Evolutionary conservation across 2,797 vertebrate genomes (phyloP).

Genomic region (Bradypus variegatus): DNA sequence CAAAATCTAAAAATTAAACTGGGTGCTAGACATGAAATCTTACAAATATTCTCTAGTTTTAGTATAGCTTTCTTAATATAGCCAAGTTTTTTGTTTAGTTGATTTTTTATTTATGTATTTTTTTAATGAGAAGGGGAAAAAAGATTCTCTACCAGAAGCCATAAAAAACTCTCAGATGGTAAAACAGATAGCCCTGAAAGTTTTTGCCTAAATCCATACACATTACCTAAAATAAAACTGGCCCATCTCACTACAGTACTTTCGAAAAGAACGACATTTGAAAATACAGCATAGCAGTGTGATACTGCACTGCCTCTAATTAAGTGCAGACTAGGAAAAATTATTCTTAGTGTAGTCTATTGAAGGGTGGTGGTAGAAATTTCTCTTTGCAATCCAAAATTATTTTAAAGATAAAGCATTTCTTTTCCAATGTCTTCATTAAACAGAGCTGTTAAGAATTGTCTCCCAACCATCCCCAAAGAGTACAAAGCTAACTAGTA

Average conservation of each 20-base stretch:
- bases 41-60: conserved; percentile 47
- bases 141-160: conserved; percentile 39
- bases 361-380: conserved; percentile 38
- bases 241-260: conserved; percentile 18
- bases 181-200: conserved; percentile 57
- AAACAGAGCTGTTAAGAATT: conserved; percentile 64
- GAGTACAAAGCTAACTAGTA: conserved; percentile 62
- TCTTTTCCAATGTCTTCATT: conserved; percentile 66
- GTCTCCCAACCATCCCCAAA: conserved; percentile 56
- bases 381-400: conserved; percentile 66
- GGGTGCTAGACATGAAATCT: conserved; percentile 60
- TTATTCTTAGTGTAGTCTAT: conserved; percentile 59
- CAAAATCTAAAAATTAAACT: conserved; percentile 60
- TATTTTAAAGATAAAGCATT: conserved; percentile 65
- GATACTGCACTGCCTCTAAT: conserved; percentile 47
- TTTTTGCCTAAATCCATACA: conserved; percentile 47
- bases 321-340: conserved; percentile 60
- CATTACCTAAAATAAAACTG: conserved; percentile 58
- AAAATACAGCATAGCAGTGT: conserved; percentile 17
- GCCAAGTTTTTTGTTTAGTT: conserved; percentile 54
- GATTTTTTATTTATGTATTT: conserved; percentile 58
- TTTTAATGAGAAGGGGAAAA: conserved; percentile 53
- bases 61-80: conserved; percentile 52
- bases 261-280: conserved; percentile 42
- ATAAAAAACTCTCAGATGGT: conserved; percentile 54